Evolutionary conservation across 1,140 invertebrate species (phyloP).

Genomic region (Drosophila kepulauana): DNA sequence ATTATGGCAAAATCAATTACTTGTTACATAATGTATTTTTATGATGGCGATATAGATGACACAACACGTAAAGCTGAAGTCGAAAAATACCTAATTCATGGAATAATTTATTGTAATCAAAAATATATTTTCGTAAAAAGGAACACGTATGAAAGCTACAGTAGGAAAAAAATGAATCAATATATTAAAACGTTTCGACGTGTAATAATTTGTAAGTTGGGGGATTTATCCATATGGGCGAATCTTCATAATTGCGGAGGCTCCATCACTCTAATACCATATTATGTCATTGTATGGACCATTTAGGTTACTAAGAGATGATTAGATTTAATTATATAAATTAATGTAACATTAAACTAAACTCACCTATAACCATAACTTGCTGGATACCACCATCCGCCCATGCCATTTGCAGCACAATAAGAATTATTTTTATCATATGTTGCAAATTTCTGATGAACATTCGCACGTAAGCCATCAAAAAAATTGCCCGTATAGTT

Average conservation of each 20-base stretch:
- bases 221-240: neutral
- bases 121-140: too few species aligned
- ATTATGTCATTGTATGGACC: neutral
- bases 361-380: neutral
- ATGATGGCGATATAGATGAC: too few species aligned
- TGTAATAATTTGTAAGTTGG: too few species aligned
- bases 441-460: neutral
- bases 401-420: neutral
- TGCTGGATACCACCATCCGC: conserved; percentile 11
- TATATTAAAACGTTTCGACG: too few species aligned
- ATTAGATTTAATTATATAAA: neutral
- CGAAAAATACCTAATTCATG: too few species aligned
- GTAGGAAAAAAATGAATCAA: too few species aligned
- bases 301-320: conserved; percentile 7
- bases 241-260: conserved; percentile 1
- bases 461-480: neutral
- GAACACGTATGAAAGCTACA: too few species aligned
- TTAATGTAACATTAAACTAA: neutral
- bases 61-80: too few species aligned
- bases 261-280: fast-evolving
- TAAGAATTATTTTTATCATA: neutral
- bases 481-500: fast-evolving
- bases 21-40: too few species aligned
- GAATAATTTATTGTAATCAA: too few species aligned
- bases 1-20: too few species aligned